These are phyloP conservation scores for Cottus gobio DNA, from an alignment of 2,113 vertebrate genomes.

Conservation along the genomic window DNA sequence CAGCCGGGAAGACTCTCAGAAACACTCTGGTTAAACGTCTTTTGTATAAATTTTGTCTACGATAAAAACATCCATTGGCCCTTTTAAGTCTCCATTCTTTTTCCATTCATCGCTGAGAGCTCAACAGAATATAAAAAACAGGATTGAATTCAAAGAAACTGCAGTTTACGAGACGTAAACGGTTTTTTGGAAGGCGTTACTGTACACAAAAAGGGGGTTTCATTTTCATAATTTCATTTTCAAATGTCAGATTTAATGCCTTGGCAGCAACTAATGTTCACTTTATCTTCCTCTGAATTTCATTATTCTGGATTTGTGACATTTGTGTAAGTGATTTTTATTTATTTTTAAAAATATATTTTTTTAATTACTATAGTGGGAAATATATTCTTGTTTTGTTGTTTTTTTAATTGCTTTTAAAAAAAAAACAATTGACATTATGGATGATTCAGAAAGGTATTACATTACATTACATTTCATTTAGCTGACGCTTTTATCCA, in stretches of 20 bases:
- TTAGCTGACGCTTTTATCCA: too few species aligned
- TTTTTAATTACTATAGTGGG: not conserved
- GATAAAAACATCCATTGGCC: not conserved
- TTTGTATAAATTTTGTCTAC: constrained; percentile 3
- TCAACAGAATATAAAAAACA: not conserved
- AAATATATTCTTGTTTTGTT: not conserved
- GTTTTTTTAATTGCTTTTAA: not conserved
- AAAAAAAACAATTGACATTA: not conserved
- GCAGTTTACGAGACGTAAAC: not conserved
- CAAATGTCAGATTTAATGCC: not conserved
- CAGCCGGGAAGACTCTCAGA: constrained; percentile 9
- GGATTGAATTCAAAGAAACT: not conserved
- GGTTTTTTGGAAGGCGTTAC: not conserved
- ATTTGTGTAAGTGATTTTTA: not conserved
- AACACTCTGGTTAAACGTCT: not conserved
- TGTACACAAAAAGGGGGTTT: not conserved
- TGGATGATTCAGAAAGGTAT: not conserved
- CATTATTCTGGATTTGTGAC: not conserved
- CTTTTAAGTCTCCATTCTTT: not conserved
- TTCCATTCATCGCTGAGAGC: not conserved
- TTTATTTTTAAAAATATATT: not conserved
- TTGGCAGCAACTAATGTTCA: not conserved
- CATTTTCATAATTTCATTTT: not conserved
- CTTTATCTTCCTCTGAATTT: not conserved
- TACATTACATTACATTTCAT: too few species aligned